These are phyloP conservation scores for Euthynnus affinis DNA, from an alignment of 2,797 vertebrate genomes.

Conservation along the genomic window DNA sequence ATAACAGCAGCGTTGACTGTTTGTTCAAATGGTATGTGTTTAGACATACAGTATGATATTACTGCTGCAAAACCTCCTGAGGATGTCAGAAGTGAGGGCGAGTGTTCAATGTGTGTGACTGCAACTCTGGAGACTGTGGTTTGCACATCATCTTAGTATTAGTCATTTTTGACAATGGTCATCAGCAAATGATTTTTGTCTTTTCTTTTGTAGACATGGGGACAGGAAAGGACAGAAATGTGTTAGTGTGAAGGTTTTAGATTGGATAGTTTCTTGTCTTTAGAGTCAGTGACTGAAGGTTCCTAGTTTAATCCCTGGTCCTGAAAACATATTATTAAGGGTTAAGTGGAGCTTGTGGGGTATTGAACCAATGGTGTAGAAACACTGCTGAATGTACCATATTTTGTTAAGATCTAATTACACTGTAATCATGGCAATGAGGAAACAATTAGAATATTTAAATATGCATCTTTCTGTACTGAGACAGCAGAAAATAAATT, in stretches of 20 bases:
- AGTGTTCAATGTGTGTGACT: not conserved
- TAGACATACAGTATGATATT: not conserved
- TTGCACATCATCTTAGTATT: too few relatives aligned
- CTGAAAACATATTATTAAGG: not conserved
- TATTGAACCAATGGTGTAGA: constrained; percentile 34
- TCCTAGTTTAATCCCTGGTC: constrained; percentile 2
- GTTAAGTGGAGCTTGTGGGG: not conserved
- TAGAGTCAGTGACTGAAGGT: too few relatives aligned
- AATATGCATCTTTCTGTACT: constrained; percentile 59
- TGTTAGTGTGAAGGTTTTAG: not conserved
- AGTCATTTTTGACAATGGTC: not conserved
- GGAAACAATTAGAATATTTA: constrained; percentile 61
- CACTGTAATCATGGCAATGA: constrained; percentile 33
- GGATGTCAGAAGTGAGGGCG: too few relatives aligned
- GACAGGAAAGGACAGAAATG: not conserved
- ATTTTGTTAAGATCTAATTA: constrained; percentile 55
- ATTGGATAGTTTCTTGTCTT: not conserved
- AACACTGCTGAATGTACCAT: constrained; percentile 56
- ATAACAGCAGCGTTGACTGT: not conserved
- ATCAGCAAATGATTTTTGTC: not conserved
- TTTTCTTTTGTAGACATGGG: not conserved
- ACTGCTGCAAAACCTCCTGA: too few relatives aligned
- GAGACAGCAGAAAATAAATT: constrained; percentile 74
- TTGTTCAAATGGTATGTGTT: not conserved
- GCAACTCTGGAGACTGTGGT: not conserved